These are phyloP conservation scores for Creontiades dilutus DNA, from an alignment of 2,888 invertebrate species.

Conservation along the genomic window DNA sequence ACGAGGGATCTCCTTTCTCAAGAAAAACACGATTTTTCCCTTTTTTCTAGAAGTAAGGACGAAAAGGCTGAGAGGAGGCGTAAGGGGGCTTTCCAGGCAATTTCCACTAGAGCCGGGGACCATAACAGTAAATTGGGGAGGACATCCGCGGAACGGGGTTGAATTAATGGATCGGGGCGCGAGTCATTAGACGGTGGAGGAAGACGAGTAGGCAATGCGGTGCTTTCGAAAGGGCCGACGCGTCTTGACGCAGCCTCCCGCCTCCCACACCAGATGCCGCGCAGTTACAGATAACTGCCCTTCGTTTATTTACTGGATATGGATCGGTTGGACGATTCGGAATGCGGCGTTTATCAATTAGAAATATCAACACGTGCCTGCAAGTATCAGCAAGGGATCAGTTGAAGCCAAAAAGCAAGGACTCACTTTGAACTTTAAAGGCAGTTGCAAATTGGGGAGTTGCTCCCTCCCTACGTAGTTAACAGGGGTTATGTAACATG, in stretches of 20 bases:
- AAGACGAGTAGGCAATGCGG: constrained; percentile 39
- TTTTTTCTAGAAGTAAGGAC: background rate
- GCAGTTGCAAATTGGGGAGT: no score
- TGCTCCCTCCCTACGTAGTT: no score
- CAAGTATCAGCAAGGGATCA: no score
- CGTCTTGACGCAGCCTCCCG: constrained; percentile 31
- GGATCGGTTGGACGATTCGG: background rate
- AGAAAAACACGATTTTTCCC: constrained; percentile 13
- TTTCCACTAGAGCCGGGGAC: constrained; percentile 50
- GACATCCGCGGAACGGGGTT: constrained; percentile 58
- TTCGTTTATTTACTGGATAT: background rate
- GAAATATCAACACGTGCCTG: no score
- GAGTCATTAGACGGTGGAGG: constrained; percentile 30
- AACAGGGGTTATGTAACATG: no score
- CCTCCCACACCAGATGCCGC: constrained; percentile 2
- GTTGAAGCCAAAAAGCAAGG: no score
- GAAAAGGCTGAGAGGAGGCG: background rate
- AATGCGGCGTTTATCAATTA: no score
- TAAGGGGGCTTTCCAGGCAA: constrained; percentile 57
- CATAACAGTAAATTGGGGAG: constrained; percentile 58
- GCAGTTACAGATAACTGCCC: constrained; percentile 10
- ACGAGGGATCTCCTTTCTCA: background rate
- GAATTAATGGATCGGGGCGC: constrained; percentile 56
- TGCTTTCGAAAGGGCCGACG: background rate
- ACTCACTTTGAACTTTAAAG: no score